Conservation (phyloP, 2,113 vertebrate species). For the Diadophis punctatus region DNA sequence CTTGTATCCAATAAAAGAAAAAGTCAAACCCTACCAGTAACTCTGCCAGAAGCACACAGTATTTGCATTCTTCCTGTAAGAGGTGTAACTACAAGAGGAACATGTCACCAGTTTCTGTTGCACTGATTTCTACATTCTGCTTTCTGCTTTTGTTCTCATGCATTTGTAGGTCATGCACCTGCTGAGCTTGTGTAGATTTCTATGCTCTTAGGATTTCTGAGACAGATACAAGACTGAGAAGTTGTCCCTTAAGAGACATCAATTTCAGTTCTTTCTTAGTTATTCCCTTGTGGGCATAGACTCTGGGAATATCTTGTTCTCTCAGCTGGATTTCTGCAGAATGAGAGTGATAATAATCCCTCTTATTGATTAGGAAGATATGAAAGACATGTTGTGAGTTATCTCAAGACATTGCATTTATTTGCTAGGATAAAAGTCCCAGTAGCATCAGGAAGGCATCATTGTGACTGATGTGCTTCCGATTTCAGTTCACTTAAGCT, state of each 20-base stretch:
- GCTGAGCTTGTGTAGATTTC: neutral
- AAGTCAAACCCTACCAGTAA: slow-evolving; percentile 2
- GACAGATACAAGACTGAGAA: neutral
- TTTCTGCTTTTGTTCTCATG: neutral
- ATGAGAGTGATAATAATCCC: neutral
- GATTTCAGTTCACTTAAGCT: neutral
- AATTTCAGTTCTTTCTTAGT: neutral
- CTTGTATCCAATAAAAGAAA: slow-evolving; percentile 20
- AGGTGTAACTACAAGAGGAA: neutral
- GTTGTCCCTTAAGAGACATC: neutral
- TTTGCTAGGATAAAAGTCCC: neutral
- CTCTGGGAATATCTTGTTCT: neutral
- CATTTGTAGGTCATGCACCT: neutral
- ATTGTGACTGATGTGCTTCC: neutral
- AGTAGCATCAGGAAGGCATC: neutral
- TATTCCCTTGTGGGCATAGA: neutral
- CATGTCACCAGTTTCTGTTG: neutral
- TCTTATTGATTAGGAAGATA: neutral
- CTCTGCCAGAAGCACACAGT: fast-evolving
- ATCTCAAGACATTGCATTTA: neutral
- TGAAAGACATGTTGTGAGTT: neutral
- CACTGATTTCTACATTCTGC: neutral
- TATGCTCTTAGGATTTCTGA: neutral
- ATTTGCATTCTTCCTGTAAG: slow-evolving; percentile 10
- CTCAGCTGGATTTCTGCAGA: neutral